Base-by-base conservation (phyloP, 1,140 invertebrate species). In the Bombus fervidus region DNA sequence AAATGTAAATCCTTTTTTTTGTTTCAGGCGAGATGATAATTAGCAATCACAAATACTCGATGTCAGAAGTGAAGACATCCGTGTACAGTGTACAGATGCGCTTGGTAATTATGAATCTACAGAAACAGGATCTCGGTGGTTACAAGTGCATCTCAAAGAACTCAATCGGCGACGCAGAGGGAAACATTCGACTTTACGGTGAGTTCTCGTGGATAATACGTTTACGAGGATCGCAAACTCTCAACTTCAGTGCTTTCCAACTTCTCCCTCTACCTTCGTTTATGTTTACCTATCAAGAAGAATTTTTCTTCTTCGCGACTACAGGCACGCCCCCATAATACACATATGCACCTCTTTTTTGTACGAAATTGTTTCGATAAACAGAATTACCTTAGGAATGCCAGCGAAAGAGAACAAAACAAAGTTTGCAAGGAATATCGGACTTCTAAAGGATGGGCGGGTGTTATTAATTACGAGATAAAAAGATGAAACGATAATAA, bases 81-180 rank as follows among this genome's bases (percentile, higher is more conserved):
- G 97, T 97, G 90, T 98, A 98, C 94, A 97, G 97, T 88, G 96
- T 98, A 4, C 97, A 97, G 92, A 98, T 98, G 97, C 96, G 96
- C 71, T 95, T 99, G 39, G 96, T 97, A 34, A 97, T 99, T 59
- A 95, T 96, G 69, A 96, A 97, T 82, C 96, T 99, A 59, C 96
- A 98, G 79, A 95, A 96, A 74, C 96, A 96, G 59, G 98, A 99
- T 95, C 97, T 98, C 91, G 98, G 98, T 4, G 97, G 97, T 22
- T 99, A 99, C 95, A 98, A 98, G 92, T 99, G 98, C 95, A 98
- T 98, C 86, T 98, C 98, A 31, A 98, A 98, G 94, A 99, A 99
- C 95, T 98, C 97, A 57, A 97, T 99, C 83, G 98, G 98, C 4
- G 97, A 97, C 86, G 98, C 98, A 28, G 97, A 98, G 92, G 98